Evolutionary conservation across 2,113 vertebrate species (phyloP).

Genomic region (Hystrix brachyura): DNA sequence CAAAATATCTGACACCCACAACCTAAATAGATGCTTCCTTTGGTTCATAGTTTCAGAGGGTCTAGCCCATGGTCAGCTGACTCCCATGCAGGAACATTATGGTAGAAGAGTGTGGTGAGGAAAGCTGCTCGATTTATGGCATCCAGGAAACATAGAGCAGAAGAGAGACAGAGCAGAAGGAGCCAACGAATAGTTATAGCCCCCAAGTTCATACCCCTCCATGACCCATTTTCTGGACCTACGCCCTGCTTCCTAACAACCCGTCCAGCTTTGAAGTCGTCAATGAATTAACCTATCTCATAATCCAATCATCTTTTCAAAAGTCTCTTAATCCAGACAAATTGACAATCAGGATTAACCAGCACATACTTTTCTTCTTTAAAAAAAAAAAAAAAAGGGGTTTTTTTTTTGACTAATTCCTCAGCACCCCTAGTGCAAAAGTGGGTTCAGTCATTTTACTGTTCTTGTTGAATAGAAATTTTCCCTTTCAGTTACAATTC

Average conservation of each 20-base stretch:
- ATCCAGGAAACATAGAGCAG: neutral
- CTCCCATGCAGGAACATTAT: neutral
- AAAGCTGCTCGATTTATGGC: neutral
- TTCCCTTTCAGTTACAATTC: constrained; percentile 43
- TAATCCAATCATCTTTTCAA: neutral
- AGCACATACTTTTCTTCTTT: neutral
- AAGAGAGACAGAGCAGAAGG: no score
- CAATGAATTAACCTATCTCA: neutral
- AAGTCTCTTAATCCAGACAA: neutral
- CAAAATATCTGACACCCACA: neutral
- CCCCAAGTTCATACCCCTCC: neutral
- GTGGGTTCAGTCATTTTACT: neutral
- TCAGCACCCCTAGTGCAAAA: neutral
- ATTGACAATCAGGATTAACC: neutral
- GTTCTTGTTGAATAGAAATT: neutral
- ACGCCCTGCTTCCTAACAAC: neutral
- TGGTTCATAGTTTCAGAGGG: neutral
- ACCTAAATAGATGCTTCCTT: neutral
- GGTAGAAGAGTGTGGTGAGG: neutral
- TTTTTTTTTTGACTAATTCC: constrained; percentile 51
- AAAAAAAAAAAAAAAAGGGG: neutral
- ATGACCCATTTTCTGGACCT: neutral
- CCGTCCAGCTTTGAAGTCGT: neutral
- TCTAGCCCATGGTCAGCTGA: neutral
- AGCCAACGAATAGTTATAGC: neutral